Evolutionary conservation across 2,888 invertebrate genomes (phyloP).

Genomic region (Caenorhabditis uteleia): DNA sequence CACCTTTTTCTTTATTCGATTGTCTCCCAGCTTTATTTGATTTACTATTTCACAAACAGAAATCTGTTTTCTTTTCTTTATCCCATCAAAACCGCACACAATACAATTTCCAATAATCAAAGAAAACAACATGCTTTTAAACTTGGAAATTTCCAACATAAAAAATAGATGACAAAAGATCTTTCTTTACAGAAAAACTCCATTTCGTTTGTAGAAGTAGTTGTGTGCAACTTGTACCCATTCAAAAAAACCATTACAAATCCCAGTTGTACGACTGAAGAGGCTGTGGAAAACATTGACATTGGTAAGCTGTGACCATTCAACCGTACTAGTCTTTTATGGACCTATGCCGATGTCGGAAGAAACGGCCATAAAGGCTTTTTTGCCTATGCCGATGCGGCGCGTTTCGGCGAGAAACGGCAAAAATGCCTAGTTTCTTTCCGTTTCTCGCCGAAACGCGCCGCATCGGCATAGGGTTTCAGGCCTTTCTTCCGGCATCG

Average conservation of each 20-base stretch:
- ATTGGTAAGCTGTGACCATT: conserved; percentile 56
- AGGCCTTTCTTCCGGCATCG: no score
- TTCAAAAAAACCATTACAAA: conserved; percentile 76
- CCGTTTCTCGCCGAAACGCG: no score
- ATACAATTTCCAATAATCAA: not conserved
- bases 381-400: not conserved
- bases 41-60: not conserved
- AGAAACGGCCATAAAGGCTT: not conserved
- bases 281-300: conserved; percentile 77
- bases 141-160: not conserved
- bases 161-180: conserved; percentile 5
- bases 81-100: not conserved
- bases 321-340: no score
- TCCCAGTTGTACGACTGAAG: conserved; percentile 80
- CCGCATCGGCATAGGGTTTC: no score
- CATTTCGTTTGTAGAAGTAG: conserved; percentile 73
- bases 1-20: not conserved
- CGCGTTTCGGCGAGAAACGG: no score
- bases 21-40: no score
- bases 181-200: conserved; percentile 38
- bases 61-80: not conserved
- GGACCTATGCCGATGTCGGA: no score
- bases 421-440: no score
- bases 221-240: conserved; percentile 95
- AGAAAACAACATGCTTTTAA: not conserved